Evolutionary conservation across 2,797 vertebrate genomes (phyloP), one percentile per base, ranked within the genome.

Genomic region (Enteromius radiatus): DNA sequence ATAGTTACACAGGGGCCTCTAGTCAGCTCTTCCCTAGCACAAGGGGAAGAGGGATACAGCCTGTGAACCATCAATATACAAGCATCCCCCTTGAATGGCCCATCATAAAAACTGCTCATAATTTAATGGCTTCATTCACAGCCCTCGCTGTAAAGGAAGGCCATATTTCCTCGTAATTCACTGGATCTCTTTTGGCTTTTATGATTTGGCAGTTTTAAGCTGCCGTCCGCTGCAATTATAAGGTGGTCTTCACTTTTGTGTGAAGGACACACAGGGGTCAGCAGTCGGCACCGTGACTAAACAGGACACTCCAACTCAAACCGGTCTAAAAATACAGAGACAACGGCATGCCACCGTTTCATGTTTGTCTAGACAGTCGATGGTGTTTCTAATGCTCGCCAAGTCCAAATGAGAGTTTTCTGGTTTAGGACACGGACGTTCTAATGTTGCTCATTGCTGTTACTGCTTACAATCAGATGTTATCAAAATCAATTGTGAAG

Each of bases 91-190:
- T 94, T 97, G 96, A 98, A 98, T 97, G 96, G 96, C 96, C 97
- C 96, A 94, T 97, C 97, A 97, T 99, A 99, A 99, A 99, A 98
- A 97, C 96, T 97, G 96, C 97, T 98, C 97, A 98, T 99, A 98
- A 98, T 99, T 99, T 99, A 97, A 99, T 97, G 96, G 97, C 97
- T 98, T 97, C 97, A 98, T 99, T 99, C 96, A 96, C 96, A 89
- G 96, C 97, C 97, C 97, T 95, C 92, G 96, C 96, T 95, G 97
- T 97, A 97, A 98, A 97, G 96, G 96, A 95, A 96, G 95, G 96
- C 95, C 94, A 97, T 97, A 97, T 98, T 98, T 98, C 96, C 93
- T 97, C 96, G 93, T 96, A 94, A 94, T 92, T 94, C 94, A 94
- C 93, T 90, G 86, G 85, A 90, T 91, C 93, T 91, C 86, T 91